Evolutionary conservation across 64 coral and sea anemone species (phyloP).

Genomic region (Montipora sp.): DNA sequence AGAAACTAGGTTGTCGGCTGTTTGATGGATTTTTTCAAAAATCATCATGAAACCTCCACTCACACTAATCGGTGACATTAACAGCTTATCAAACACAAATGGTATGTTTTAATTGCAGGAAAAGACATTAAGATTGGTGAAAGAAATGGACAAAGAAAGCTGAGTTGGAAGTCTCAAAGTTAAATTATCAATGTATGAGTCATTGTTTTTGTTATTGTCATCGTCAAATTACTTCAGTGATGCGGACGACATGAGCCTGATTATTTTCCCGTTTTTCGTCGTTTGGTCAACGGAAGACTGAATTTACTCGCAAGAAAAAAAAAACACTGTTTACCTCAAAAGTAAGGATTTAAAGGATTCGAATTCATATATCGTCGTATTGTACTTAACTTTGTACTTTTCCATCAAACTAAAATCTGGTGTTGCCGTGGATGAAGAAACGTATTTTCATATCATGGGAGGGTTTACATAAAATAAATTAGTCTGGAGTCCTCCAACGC

Average conservation of each 20-base stretch:
- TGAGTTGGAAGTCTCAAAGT: neutral
- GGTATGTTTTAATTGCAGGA: neutral
- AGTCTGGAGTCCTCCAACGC: no score
- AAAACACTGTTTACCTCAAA: no score
- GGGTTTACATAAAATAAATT: no score
- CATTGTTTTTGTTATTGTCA: no score
- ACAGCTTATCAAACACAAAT: neutral
- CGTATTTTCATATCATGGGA: no score
- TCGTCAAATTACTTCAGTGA: no score
- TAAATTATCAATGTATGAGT: neutral
- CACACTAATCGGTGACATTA: neutral
- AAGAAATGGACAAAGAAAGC: neutral
- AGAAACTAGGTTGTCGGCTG: no score
- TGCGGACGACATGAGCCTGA: neutral
- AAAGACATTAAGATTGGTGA: neutral
- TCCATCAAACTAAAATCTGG: no score
- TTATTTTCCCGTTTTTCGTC: neutral
- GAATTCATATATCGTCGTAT: no score
- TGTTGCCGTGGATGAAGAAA: no score
- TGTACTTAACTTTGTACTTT: no score
- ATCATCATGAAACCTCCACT: neutral
- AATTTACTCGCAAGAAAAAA: neutral
- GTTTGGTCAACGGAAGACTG: neutral
- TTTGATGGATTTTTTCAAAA: neutral
- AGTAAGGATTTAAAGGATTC: no score